Evolutionary conservation across 2,888 invertebrate species (phyloP), one percentile per base, ranked within the genome.

Genomic region (Gastrophysa polygoni): DNA sequence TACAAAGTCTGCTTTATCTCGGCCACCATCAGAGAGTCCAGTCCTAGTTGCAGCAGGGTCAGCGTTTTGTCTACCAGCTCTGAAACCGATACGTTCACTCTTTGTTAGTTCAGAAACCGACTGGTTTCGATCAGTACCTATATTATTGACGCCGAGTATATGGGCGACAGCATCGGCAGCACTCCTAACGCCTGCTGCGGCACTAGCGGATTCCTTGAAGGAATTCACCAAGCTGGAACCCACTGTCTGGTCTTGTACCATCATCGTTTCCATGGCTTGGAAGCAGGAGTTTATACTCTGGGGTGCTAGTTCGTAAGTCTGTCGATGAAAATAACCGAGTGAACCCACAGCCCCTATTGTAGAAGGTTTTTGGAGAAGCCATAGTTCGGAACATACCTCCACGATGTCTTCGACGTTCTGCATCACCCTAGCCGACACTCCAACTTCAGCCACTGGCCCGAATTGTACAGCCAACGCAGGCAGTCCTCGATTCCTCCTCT

Each of bases 391-490:
- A n/a, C n/a, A n/a, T n/a, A 69, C 67, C 64, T 68, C 66, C 14
- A 65, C 55, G 2, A 58, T 55, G 18, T 57, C 57, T 16, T 29
- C 46, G 18, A 34, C 34, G 17, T 65, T 68, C 1, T 57, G 49
- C 44, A 70, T 34, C 16, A 56, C 57, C 43, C 72, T 73, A n/a
- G 57, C 49, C 32, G 70, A 38, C 14, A 56, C 58, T 43, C 73
- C 74, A 14, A 73, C 71, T 32, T 75, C 72, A 18, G 66, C 73
- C 6, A 75, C 63, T 6, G 73, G 69, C 11, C 75, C 75, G 69
- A 69, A 75, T 51, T 75, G 71, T 10, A 75, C 66, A 0, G 72
- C 75, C 34, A 75, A 49, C 11, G 61, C 75, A n/a, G 73, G 73
- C 5, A 73, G 61, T 6, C 69, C 64, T 8, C 74, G 71, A 6